Conservation (phyloP, 2,797 vertebrate genomes). For the Gymnothorax javanicus region DNA sequence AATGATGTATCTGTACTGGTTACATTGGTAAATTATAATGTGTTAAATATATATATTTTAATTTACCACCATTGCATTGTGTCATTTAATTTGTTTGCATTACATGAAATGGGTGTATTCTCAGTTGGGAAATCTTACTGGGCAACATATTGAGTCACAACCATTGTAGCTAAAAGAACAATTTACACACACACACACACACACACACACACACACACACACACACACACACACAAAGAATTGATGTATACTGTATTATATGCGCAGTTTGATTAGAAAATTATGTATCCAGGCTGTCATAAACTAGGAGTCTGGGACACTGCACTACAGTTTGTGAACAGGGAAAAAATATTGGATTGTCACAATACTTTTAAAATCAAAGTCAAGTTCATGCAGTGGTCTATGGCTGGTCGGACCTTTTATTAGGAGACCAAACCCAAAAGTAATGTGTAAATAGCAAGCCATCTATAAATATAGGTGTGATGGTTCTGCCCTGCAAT, state of each 20-base stretch:
- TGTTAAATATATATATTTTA: neutral
- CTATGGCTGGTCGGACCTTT: neutral
- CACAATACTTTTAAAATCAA: neutral
- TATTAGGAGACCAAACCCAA: neutral
- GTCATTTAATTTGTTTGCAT: neutral
- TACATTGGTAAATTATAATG: neutral
- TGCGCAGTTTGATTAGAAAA: neutral
- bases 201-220: too few species aligned
- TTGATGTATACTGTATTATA: neutral
- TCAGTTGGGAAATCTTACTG: slow-evolving; percentile 1
- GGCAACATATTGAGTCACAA: neutral
- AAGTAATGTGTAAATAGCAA: neutral
- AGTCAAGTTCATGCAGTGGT: neutral
- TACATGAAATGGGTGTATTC: neutral
- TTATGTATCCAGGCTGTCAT: neutral
- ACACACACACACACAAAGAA: too few species aligned
- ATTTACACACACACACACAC: neutral
- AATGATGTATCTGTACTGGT: neutral
- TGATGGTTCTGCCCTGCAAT: too few species aligned
- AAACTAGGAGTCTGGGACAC: neutral
- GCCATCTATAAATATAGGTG: neutral
- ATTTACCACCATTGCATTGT: neutral
- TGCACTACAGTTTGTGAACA: neutral
- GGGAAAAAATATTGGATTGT: neutral
- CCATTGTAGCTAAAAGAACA: neutral